Conservation (phyloP, 2,888 invertebrate species). For the Dynastes grantii region DNA sequence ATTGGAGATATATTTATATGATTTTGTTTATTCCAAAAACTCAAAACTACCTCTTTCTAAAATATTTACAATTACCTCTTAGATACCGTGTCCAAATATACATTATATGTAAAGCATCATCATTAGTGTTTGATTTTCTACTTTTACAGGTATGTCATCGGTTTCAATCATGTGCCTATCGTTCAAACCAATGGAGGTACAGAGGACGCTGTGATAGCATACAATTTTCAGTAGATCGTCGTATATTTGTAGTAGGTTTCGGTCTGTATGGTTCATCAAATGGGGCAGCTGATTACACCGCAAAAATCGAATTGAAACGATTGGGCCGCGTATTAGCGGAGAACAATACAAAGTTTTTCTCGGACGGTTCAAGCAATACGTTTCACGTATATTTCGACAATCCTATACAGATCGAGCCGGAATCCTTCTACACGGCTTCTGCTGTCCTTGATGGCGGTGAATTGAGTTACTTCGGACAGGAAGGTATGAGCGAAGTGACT, state of each 20-base stretch:
- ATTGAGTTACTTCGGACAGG: conserved; percentile 97
- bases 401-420: conserved; percentile 92
- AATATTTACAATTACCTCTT: neutral
- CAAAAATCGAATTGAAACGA: conserved; percentile 94
- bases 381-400: conserved; percentile 92
- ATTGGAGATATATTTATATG: too few species aligned
- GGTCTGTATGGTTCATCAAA: conserved; percentile 97
- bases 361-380: conserved; percentile 96
- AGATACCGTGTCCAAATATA: neutral
- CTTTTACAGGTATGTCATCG: conserved; percentile 88
- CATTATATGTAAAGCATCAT: neutral
- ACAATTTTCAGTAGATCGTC: conserved; percentile 95
- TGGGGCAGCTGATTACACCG: conserved; percentile 95
- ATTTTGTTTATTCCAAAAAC: too few species aligned
- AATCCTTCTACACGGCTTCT: conserved; percentile 96
- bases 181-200: conserved; percentile 98
- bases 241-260: conserved; percentile 96
- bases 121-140: neutral
- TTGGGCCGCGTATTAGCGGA: conserved; percentile 91
- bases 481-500: conserved; percentile 95
- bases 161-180: conserved; percentile 96
- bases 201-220: conserved; percentile 97
- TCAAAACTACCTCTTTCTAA: too few species aligned
- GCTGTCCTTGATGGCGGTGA: conserved; percentile 95
- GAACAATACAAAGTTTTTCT: conserved; percentile 94